Conservation (phyloP, 2,888 invertebrate genomes). For the Taphrorychus bicolor region DNA sequence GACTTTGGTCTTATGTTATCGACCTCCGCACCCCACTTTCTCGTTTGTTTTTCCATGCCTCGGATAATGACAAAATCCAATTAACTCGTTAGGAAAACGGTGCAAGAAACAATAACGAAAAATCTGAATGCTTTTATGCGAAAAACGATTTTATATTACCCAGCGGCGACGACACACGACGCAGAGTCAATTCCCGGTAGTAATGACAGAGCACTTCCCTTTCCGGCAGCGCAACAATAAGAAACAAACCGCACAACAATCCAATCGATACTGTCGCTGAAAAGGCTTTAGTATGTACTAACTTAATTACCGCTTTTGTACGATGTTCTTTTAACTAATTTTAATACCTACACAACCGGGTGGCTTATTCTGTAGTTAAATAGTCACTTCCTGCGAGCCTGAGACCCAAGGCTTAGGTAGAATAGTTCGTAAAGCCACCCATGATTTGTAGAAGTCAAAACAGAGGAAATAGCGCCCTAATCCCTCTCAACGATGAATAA, state of each 20-base stretch:
- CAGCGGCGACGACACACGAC: too few relatives aligned
- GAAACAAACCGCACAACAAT: constrained; percentile 14
- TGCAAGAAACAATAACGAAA: background rate
- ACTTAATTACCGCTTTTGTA: constrained; percentile 2
- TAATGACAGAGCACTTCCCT: constrained; percentile 21
- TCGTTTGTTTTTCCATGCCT: background rate
- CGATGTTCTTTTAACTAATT: background rate
- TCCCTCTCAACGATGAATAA: background rate
- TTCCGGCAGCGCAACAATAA: constrained; percentile 22
- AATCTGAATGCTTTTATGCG: background rate
- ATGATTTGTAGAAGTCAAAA: background rate
- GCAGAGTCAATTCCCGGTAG: constrained; percentile 15
- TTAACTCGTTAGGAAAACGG: background rate
- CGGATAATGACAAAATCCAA: background rate
- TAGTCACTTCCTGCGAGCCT: background rate
- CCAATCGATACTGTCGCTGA: constrained; percentile 20
- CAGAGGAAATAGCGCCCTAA: background rate
- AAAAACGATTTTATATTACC: background rate
- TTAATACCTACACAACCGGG: background rate
- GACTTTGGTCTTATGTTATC: too few relatives aligned
- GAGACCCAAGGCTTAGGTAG: background rate
- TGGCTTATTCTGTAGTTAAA: background rate
- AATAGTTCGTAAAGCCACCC: background rate
- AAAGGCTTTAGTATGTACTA: constrained; percentile 4
- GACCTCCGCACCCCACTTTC: background rate